Percentiles rank a stretch among this genome's conserved stretches.
phyloP scores from a whole-genome alignment of 2,888 invertebrate species.

The Drosophila antonietae region DNA sequence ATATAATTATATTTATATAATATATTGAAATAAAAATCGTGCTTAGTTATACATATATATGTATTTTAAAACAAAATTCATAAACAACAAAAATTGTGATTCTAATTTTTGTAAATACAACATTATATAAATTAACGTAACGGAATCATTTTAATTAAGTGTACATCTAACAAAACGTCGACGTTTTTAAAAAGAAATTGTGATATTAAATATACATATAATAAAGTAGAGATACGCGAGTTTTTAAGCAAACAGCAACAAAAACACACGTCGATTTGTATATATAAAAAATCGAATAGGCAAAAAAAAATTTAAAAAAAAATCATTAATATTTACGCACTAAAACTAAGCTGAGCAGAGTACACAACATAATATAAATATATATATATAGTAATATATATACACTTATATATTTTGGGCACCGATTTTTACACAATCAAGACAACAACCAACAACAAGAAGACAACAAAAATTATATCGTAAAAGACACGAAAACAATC shows the following conservation, averaged over 20 bases:
- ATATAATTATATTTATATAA: conserved; percentile 28
- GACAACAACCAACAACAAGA: conserved; percentile 47
- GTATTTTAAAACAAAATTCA: conserved; percentile 19
- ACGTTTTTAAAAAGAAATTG: conserved; percentile 78
- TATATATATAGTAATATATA: conserved; percentile 46
- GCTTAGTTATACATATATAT: conserved; percentile 43
- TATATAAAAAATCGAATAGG: conserved; percentile 42
- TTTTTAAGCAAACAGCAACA: conserved; percentile 30
- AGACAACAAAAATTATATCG: conserved; percentile 56
- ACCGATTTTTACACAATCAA: conserved; percentile 71
- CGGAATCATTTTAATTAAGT: conserved; percentile 60
- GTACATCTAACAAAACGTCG: conserved; percentile 73
- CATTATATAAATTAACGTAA: conserved; percentile 29
- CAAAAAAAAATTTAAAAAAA: conserved; percentile 7
- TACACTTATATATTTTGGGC: conserved; percentile 73
- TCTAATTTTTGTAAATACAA: conserved; percentile 62
- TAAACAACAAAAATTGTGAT: conserved; percentile 57
- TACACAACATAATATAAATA: conserved; percentile 54
- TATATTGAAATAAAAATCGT: conserved; percentile 26
- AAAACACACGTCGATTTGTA: conserved; percentile 52
- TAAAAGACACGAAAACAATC: conserved; percentile 78
- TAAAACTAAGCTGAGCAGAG: conserved; percentile 61
- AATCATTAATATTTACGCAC: conserved; percentile 60
- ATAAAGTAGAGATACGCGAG: conserved; percentile 47
- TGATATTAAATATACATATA: conserved; percentile 70